These are phyloP conservation scores for Malthinus seriepunctatus DNA, from an alignment of 2,888 invertebrate genomes.

Conservation along the genomic window DNA sequence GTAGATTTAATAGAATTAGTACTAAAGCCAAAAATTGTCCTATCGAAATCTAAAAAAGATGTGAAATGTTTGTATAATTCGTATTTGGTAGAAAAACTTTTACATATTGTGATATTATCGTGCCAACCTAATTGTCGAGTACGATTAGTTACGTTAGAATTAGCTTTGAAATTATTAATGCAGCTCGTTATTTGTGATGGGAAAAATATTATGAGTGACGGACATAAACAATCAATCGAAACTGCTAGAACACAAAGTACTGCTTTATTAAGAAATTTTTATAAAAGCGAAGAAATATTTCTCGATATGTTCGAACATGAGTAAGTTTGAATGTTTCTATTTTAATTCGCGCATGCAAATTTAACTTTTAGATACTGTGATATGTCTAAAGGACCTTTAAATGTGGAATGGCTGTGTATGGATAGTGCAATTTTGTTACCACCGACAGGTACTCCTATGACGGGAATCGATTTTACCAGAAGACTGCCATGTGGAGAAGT, in stretches of 20 bases:
- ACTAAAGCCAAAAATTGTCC: conserved; percentile 60
- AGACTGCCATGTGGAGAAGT: conserved; percentile 96
- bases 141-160: conserved; percentile 88
- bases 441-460: conserved; percentile 94
- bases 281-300: conserved; percentile 97
- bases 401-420: conserved; percentile 96
- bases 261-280: conserved; percentile 84
- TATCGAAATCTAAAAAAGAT: conserved; percentile 41
- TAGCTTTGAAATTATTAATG: conserved; percentile 79
- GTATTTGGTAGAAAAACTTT: conserved; percentile 78
- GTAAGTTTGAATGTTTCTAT: too few relatives aligned
- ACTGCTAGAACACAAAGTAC: conserved; percentile 80
- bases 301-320: conserved; percentile 99
- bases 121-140: conserved; percentile 91
- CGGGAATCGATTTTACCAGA: conserved; percentile 92
- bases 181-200: conserved; percentile 65
- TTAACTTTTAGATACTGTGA: conserved; percentile 77
- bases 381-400: conserved; percentile 82
- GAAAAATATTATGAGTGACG: conserved; percentile 65
- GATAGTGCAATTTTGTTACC: conserved; percentile 93
- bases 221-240: conserved; percentile 70
- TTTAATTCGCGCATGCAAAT: too few relatives aligned
- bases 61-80: conserved; percentile 72
- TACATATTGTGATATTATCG: conserved; percentile 80
- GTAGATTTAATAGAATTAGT: conserved; percentile 80